A percentile compares a stretch with the other conserved stretches of the same genome.
phyloP scores from a whole-genome alignment of 2,797 vertebrate genomes.

The Enteromius unitaeniatus region DNA sequence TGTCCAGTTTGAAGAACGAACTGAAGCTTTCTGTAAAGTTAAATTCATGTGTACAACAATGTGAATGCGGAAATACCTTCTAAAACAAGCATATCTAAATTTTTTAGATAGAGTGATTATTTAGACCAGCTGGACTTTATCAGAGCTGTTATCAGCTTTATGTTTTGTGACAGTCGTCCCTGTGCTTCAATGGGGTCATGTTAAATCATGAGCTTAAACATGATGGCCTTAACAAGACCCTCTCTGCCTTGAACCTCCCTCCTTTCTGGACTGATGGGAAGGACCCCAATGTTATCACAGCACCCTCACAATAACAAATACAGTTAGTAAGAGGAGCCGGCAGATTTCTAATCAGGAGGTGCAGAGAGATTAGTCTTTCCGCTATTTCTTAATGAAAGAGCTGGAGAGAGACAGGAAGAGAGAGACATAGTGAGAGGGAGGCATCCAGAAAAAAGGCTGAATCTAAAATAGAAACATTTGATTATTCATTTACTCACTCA shows the following conservation, averaged over 20 bases:
- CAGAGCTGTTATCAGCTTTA: constrained; percentile 45
- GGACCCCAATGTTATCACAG: constrained; percentile 60
- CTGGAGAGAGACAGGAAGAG: background rate
- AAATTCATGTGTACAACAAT: background rate
- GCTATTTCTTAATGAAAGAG: constrained; percentile 33
- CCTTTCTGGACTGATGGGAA: constrained; percentile 69
- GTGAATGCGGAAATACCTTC: background rate
- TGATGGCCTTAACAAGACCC: constrained; percentile 47
- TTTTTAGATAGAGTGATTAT: constrained; percentile 3
- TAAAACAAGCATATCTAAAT: constrained; percentile 14
- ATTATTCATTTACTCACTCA: constrained; percentile 57
- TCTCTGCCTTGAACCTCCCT: constrained; percentile 61
- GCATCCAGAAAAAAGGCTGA: constrained; percentile 28
- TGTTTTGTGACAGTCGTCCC: constrained; percentile 58
- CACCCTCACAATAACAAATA: constrained; percentile 66
- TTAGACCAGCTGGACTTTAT: constrained; percentile 41
- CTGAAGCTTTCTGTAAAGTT: background rate
- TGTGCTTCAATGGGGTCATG: constrained; percentile 37
- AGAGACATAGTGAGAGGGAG: background rate
- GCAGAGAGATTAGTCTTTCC: constrained; percentile 51
- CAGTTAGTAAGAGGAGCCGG: constrained; percentile 33
- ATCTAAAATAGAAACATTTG: constrained; percentile 41
- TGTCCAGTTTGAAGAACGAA: constrained; percentile 23
- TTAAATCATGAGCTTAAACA: constrained; percentile 68
- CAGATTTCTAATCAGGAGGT: constrained; percentile 57